Base-by-base conservation (phyloP, 1,140 invertebrate genomes). In the Mercenaria mercenaria region DNA sequence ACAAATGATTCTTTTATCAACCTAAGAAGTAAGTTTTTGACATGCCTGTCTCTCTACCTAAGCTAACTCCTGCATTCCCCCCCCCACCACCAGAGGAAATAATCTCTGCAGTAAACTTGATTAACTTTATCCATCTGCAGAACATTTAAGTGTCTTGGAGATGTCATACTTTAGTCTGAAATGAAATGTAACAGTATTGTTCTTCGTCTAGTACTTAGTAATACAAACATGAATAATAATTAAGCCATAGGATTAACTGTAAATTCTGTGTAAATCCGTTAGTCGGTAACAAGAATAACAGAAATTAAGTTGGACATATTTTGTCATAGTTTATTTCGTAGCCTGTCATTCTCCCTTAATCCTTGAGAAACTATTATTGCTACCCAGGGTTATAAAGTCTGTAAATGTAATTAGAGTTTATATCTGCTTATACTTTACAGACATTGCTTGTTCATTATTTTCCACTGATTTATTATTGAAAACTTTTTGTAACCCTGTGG, bases 351-450 rank as follows among this genome's bases (percentile, higher is more conserved):
- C 13, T 39, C 34, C 29, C 26, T 37, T 20, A 72, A 72, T 72
- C 67, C 29, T 39, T 37, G 11, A 39, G 67, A 37, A 41, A 20
- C 8, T n/a, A 72, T 39, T 41, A 72, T 72, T 39, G 67, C 29
- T 39, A 15, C 67, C 23, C 67, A 29, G 11, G 29, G 67, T 37
- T 72, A 72, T 72, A 72, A 72, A 29, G 29, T 39, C 67, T 72
- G 67, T 72, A 72, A 39, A 72, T 72, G 11, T 72, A 72, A 72
- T 72, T 39, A 72, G 1, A 34, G 39, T 72, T 72, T 37, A 23
- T 72, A 39, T 37, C 34, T 72, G 59, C 15, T 29, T 10, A 64
- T 64, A 64, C 59, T 15, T 56, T 23, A 4, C 6, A 23, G 23
- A 56, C 11, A 23, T 15, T 56, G 11, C 52, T 23, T 23, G 11